phyloP scores from a whole-genome alignment of 2,888 invertebrate species.

The Andrena chrysosceles region DNA sequence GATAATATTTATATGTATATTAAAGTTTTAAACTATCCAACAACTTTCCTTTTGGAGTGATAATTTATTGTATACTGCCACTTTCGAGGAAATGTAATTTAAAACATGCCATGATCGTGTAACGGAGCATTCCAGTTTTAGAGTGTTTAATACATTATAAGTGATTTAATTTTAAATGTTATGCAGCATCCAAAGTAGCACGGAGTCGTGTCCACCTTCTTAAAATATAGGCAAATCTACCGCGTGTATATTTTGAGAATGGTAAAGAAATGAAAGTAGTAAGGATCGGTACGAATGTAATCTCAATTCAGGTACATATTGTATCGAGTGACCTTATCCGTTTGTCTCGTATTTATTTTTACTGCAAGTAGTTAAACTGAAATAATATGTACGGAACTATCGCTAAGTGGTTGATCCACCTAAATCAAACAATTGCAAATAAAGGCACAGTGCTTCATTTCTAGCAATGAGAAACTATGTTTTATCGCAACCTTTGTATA shows the following conservation, averaged over 20 bases:
- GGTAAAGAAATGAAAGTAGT: conserved; percentile 7
- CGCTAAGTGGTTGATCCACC: conserved; percentile 27
- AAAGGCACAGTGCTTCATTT: conserved; percentile 45
- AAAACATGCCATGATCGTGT: conserved; percentile 55
- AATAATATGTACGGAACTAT: conserved; percentile 26
- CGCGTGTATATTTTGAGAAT: not conserved
- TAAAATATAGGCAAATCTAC: conserved; percentile 3
- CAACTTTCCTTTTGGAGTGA: conserved; percentile 39
- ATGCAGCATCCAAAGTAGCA: conserved; percentile 44
- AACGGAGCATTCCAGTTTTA: conserved; percentile 66
- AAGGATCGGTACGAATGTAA: conserved; percentile 39
- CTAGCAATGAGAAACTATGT: conserved; percentile 37
- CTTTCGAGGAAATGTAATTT: conserved; percentile 41
- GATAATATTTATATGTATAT: conserved; percentile 44
- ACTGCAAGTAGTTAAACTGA: conserved; percentile 6
- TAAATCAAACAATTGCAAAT: conserved; percentile 39
- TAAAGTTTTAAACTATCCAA: conserved; percentile 36
- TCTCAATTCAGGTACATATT: conserved; percentile 22
- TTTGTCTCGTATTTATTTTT: conserved; percentile 44
- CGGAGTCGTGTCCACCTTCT: conserved; percentile 20
- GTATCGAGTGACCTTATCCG: not conserved
- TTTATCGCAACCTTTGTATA: conserved; percentile 45
- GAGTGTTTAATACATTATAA: conserved; percentile 45
- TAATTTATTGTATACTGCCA: conserved; percentile 67
- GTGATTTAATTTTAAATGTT: conserved; percentile 44